Conservation (phyloP, 2,888 invertebrate genomes). For the Fissipunctia ypsillon region DNA sequence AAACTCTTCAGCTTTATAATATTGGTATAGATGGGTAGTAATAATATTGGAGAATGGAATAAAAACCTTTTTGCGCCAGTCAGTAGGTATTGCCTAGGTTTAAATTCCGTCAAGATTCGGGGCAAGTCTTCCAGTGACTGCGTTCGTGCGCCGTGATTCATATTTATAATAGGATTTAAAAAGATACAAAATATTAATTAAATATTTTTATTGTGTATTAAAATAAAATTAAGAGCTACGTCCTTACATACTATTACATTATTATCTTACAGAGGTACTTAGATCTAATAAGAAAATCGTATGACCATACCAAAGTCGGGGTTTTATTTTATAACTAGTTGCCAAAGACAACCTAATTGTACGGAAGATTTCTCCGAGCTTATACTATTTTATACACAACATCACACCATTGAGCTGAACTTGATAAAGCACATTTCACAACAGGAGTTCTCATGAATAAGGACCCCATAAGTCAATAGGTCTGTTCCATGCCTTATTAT, state of each 20-base stretch:
- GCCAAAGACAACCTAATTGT: neutral
- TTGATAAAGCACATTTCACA: neutral
- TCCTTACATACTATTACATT: conserved; percentile 12
- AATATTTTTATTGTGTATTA: conserved; percentile 31
- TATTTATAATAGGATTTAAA: neutral
- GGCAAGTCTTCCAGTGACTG: neutral
- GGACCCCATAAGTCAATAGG: neutral
- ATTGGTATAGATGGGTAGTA: no score
- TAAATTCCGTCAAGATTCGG: neutral
- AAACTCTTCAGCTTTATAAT: no score
- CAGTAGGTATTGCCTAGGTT: no score
- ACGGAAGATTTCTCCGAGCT: neutral
- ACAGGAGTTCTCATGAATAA: neutral
- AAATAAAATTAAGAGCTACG: conserved; percentile 12
- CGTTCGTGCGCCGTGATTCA: neutral
- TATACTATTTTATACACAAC: conserved; percentile 5
- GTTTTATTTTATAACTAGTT: neutral
- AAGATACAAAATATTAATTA: neutral
- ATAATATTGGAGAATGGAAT: neutral
- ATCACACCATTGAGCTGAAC: neutral
- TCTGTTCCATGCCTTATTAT: neutral
- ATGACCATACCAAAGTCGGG: neutral
- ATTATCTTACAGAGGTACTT: conserved; percentile 8
- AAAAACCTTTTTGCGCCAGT: neutral
- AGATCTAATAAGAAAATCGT: conserved; percentile 11